Evolutionary conservation across 1,140 invertebrate species (phyloP).

Genomic region (Lepeophtheirus salmonis): DNA sequence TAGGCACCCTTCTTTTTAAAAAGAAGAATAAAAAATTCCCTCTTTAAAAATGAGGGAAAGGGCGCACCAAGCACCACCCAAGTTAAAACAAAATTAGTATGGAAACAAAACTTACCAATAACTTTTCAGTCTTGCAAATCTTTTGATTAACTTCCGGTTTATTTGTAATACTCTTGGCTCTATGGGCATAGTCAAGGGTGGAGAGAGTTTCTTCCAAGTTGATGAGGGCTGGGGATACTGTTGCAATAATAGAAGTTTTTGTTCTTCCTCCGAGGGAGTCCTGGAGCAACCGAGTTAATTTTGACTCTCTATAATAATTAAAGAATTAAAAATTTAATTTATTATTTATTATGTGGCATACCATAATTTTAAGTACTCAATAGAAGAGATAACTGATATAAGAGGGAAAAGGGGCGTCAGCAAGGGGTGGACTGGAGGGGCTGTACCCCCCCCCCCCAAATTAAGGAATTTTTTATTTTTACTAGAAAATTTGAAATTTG

Average conservation of each 20-base stretch:
- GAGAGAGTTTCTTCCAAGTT: conserved; percentile 84
- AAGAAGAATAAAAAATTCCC: background rate
- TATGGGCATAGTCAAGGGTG: conserved; percentile 82
- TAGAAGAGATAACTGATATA: too few species aligned
- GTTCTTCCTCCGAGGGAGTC: conserved; percentile 84
- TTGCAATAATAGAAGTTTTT: conserved; percentile 89
- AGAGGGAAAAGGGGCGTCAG: too few species aligned
- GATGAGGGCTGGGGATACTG: conserved; percentile 64
- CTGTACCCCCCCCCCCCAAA: too few species aligned
- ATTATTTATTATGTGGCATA: too few species aligned
- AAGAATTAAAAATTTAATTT: too few species aligned
- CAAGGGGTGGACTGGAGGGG: too few species aligned
- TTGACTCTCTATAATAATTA: conserved; percentile 54
- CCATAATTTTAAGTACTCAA: too few species aligned
- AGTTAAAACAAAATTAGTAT: too few species aligned
- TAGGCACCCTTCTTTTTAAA: background rate
- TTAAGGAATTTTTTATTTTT: too few species aligned
- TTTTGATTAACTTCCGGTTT: conserved; percentile 51
- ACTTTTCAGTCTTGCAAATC: conserved; percentile 2
- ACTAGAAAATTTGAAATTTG: too few species aligned
- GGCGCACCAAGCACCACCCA: too few species aligned
- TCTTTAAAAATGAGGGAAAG: too few species aligned
- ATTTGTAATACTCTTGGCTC: conserved; percentile 89
- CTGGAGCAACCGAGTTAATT: conserved; percentile 75
- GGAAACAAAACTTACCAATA: conserved; percentile 1